These are phyloP conservation scores for Tetramorium parvispinum DNA, from an alignment of 1,140 invertebrate genomes.

Conservation along the genomic window DNA sequence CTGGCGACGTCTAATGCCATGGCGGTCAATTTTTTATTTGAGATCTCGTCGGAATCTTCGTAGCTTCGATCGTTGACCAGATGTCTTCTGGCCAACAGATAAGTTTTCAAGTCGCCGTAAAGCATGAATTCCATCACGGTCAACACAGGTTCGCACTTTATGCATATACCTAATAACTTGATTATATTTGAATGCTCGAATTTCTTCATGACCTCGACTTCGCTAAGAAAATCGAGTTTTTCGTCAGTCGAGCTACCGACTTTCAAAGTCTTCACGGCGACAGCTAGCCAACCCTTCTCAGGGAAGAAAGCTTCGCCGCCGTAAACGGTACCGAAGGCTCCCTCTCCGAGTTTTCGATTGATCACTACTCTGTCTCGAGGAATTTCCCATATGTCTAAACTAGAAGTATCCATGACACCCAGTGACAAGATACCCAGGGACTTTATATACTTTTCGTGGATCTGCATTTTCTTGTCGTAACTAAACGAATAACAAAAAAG, in stretches of 20 bases:
- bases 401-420: slow-evolving; percentile 82
- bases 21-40: slow-evolving; percentile 91
- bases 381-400: slow-evolving; percentile 95
- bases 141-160: slow-evolving; percentile 93
- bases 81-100: slow-evolving; percentile 93
- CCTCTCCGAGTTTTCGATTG: slow-evolving; percentile 95
- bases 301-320: slow-evolving; percentile 92
- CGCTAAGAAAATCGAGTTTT: slow-evolving; percentile 96
- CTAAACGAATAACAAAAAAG: slow-evolving; percentile 78
- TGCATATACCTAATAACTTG: slow-evolving; percentile 94
- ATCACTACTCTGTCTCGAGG: slow-evolving; percentile 93
- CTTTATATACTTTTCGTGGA: slow-evolving; percentile 91
- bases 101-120: slow-evolving; percentile 96
- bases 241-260: slow-evolving; percentile 93
- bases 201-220: slow-evolving; percentile 96
- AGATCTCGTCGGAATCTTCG: slow-evolving; percentile 91
- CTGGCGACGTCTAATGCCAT: slow-evolving; percentile 95
- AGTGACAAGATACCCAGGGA: slow-evolving; percentile 89
- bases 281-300: slow-evolving; percentile 92
- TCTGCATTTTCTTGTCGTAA: slow-evolving; percentile 90
- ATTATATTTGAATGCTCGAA: slow-evolving; percentile 97
- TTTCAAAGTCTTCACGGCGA: slow-evolving; percentile 97
- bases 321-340: slow-evolving; percentile 96
- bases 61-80: slow-evolving; percentile 90
- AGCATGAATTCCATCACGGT: slow-evolving; percentile 98